Conservation (phyloP, 2,888 invertebrate species). For the Andrena camellia region DNA sequence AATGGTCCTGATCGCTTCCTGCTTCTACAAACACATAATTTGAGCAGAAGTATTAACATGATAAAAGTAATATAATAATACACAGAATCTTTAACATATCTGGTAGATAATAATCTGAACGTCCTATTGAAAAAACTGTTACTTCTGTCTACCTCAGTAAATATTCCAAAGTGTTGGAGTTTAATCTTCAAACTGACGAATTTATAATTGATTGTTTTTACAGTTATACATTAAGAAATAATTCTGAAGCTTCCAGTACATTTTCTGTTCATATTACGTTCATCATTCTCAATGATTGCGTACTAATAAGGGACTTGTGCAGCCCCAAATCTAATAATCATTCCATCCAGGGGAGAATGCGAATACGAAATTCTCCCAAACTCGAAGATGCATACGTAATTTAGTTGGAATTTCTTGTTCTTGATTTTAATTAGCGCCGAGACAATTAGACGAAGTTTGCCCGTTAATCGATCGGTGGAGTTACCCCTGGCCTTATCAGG, state of each 20-base stretch:
- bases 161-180: too few species aligned
- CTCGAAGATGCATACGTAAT: conserved; percentile 44
- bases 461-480: conserved; percentile 70
- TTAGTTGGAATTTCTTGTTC: conserved; percentile 47
- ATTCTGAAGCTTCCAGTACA: too few species aligned
- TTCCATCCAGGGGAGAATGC: conserved; percentile 23
- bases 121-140: too few species aligned
- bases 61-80: too few species aligned
- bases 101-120: too few species aligned
- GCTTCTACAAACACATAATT: not conserved
- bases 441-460: conserved; percentile 65
- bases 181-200: too few species aligned
- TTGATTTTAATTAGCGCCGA: conserved; percentile 61
- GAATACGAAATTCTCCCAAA: conserved; percentile 20
- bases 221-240: too few species aligned
- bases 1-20: not conserved
- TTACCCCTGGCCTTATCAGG: conserved; percentile 64
- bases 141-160: too few species aligned
- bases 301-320: conserved; percentile 1
- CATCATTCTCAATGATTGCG: conserved; percentile 11
- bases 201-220: too few species aligned
- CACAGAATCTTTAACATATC: too few species aligned
- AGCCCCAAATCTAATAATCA: conserved; percentile 16
- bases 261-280: not conserved
- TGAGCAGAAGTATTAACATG: too few species aligned